These are phyloP conservation scores for Sarcophaga peregrina DNA, from an alignment of 1,140 invertebrate genomes.

Conservation along the genomic window DNA sequence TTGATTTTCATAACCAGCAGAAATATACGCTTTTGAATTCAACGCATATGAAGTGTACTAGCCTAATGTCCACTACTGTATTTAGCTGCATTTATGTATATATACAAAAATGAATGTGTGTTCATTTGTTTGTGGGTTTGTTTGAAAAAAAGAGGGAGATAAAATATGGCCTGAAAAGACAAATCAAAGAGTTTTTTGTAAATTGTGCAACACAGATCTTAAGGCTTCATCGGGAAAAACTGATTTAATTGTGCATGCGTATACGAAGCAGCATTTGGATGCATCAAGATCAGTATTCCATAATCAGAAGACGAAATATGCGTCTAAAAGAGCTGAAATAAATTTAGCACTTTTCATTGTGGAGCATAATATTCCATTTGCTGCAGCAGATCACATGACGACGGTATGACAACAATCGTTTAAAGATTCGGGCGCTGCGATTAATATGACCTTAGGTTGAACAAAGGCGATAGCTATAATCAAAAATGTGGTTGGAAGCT, in stretches of 20 bases:
- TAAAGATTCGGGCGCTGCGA: not conserved
- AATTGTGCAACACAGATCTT: not conserved
- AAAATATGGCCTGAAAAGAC: not conserved
- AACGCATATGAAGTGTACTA: too few relatives aligned
- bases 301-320: not conserved
- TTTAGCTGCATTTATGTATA: too few relatives aligned
- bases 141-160: too few relatives aligned
- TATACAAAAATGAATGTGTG: too few relatives aligned
- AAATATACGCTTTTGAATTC: too few relatives aligned
- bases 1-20: too few relatives aligned
- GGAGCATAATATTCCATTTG: slow-evolving; percentile 13
- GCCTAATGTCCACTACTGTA: too few relatives aligned
- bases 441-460: not conserved
- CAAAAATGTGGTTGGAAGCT: not conserved
- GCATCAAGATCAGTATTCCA: not conserved
- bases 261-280: not conserved
- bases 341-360: not conserved
- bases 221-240: not conserved
- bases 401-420: not conserved
- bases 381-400: not conserved
- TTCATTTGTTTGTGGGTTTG: too few relatives aligned
- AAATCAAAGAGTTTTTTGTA: not conserved
- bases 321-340: not conserved
- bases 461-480: not conserved
- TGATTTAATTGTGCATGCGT: not conserved